Conservation (phyloP, 2,113 vertebrate species). For the Urocolius indicus region DNA sequence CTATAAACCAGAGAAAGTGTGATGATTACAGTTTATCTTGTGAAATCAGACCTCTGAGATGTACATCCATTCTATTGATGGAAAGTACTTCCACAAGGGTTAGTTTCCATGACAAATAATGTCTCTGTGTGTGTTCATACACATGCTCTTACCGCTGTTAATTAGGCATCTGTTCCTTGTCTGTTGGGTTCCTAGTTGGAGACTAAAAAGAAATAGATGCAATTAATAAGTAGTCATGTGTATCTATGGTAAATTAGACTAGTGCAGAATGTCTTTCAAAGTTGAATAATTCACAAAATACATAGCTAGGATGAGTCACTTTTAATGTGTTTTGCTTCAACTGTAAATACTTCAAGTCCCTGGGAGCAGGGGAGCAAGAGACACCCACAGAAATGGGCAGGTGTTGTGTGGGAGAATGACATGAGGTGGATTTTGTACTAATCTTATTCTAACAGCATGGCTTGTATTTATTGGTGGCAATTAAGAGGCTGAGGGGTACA, state of each 20-base stretch:
- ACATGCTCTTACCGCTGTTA: conserved; percentile 60
- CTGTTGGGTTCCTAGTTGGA: conserved; percentile 19
- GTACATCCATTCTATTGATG: background rate
- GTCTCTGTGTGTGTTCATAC: rapidly evolving
- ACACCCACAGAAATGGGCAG: background rate
- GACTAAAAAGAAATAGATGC: conserved; percentile 39
- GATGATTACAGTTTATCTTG: background rate
- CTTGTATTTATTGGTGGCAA: background rate
- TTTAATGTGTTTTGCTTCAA: background rate
- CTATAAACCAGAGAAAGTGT: background rate
- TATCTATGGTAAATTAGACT: background rate
- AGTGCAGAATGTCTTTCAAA: background rate
- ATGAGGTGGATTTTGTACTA: background rate
- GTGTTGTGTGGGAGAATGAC: background rate
- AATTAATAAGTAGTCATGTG: background rate
- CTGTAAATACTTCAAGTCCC: background rate
- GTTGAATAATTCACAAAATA: background rate
- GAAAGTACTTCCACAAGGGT: background rate
- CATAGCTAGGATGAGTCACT: background rate
- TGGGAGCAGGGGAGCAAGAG: background rate
- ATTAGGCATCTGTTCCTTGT: conserved; percentile 42
- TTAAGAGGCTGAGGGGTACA: background rate
- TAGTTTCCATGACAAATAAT: background rate
- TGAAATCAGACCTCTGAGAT: background rate
- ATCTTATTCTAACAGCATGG: background rate